Evolutionary conservation across 2,113 vertebrate genomes (phyloP).

Genomic region (Melanerpes formicivorus): DNA sequence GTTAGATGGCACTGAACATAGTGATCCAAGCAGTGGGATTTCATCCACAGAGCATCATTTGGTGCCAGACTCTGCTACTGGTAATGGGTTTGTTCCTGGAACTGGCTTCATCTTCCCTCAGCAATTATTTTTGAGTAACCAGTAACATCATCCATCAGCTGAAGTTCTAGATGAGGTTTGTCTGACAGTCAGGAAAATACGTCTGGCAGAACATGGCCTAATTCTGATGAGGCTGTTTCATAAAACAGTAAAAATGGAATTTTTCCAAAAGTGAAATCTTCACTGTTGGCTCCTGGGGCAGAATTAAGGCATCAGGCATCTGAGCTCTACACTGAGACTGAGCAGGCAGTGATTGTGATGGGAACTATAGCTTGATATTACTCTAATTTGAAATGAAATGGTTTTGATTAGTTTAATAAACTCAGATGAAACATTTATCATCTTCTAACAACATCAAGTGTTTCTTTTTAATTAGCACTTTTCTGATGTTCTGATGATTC

Average conservation of each 20-base stretch:
- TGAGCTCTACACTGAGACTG: neutral
- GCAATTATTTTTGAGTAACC: constrained; percentile 24
- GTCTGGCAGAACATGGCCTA: neutral
- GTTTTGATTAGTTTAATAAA: neutral
- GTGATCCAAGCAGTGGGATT: neutral
- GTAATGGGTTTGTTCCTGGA: neutral
- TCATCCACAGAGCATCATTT: rapidly evolving
- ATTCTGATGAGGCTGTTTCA: neutral
- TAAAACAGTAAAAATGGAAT: neutral
- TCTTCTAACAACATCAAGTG: neutral
- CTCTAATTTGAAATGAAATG: neutral
- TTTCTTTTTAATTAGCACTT: neutral
- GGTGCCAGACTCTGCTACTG: rapidly evolving
- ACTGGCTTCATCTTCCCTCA: neutral
- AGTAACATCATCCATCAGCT: neutral
- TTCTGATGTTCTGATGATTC: neutral
- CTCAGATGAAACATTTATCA: neutral
- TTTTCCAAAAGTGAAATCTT: constrained; percentile 3
- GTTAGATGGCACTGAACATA: rapidly evolving
- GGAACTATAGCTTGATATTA: neutral
- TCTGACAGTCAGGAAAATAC: constrained; percentile 6
- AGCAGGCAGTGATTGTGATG: neutral
- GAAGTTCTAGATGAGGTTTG: neutral
- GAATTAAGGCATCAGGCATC: neutral
- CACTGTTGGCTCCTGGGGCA: neutral